A percentile compares a stretch with the other conserved stretches of the same genome.
Conservation (phyloP, 2,797 vertebrate species). For the Danio kyathit region DNA sequence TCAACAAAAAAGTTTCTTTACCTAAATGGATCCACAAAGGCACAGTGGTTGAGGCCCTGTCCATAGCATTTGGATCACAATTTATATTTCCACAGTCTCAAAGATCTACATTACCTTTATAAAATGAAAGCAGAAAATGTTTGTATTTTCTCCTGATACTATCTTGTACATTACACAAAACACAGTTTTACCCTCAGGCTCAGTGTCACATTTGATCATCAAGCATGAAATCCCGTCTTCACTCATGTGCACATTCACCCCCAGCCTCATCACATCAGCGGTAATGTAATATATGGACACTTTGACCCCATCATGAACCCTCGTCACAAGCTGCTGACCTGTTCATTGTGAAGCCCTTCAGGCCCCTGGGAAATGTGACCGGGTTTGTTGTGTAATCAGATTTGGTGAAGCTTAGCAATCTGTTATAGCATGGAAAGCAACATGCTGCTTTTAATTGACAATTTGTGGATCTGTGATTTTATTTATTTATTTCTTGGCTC, state of each 20-base stretch:
- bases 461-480: neutral
- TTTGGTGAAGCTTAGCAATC: neutral
- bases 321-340: slow-evolving; percentile 44
- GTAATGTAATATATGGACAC: slow-evolving; percentile 5
- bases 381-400: neutral
- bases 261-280: slow-evolving; percentile 27
- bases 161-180: neutral
- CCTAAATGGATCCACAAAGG: no score
- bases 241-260: slow-evolving; percentile 12
- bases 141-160: no score
- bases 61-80: no score
- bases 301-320: slow-evolving; percentile 26
- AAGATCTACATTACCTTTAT: no score
- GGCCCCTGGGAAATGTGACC: slow-evolving; percentile 11
- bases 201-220: slow-evolving; percentile 1
- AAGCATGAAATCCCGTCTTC: neutral
- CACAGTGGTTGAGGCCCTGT: no score
- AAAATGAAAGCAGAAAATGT: no score
- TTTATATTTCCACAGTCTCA: no score
- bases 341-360: slow-evolving; percentile 27
- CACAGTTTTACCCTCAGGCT: neutral
- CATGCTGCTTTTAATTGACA: neutral
- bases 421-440: neutral
- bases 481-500: neutral
- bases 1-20: no score